Evolutionary conservation across 92 coral and sea anemone genomes (phyloP), one percentile per base, ranked within the genome.

Genomic region (Chrysogorgia sp.): DNA sequence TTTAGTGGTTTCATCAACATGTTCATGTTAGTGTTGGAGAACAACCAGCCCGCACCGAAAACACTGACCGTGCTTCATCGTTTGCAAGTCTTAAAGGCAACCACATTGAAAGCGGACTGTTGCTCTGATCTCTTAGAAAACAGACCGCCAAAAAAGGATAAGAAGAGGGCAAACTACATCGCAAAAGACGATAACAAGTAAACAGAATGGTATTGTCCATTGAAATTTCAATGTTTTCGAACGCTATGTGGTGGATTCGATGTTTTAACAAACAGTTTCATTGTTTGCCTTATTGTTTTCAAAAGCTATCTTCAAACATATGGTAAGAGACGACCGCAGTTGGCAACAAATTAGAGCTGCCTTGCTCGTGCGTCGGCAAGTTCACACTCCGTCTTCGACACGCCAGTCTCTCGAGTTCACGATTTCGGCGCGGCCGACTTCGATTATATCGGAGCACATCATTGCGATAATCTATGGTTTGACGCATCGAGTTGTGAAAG

Each of bases 401-500:
- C n/a, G n/a, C n/a, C n/a, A n/a, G n/a, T n/a, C n/a, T n/a, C n/a
- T n/a, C n/a, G n/a, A n/a, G n/a, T n/a, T n/a, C n/a, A n/a, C n/a
- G n/a, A n/a, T n/a, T n/a, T n/a, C n/a, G n/a, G n/a, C n/a, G n/a
- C n/a, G n/a, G n/a, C n/a, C n/a, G n/a, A n/a, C n/a, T n/a, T n/a
- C n/a, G n/a, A n/a, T n/a, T n/a, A n/a, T n/a, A n/a, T n/a, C n/a
- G n/a, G 43, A 37, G 43, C 12, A 4, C 43, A 37, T 37, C 59
- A 68, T 23, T 45, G 60, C 3, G 13, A 19, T 69, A 69, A 69
- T 69, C 50, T 45, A 49, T 69, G 40, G 48, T 69, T 69, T 25
- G 23, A 45, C 34, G 21, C 50, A 35, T n/a, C 3, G 10, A 48
- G 76, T 49, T 49, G 17, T 69, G 76, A 69, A 26, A 35, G 72